Conservation (phyloP, 2,888 invertebrate genomes). For the Patella depressa region DNA sequence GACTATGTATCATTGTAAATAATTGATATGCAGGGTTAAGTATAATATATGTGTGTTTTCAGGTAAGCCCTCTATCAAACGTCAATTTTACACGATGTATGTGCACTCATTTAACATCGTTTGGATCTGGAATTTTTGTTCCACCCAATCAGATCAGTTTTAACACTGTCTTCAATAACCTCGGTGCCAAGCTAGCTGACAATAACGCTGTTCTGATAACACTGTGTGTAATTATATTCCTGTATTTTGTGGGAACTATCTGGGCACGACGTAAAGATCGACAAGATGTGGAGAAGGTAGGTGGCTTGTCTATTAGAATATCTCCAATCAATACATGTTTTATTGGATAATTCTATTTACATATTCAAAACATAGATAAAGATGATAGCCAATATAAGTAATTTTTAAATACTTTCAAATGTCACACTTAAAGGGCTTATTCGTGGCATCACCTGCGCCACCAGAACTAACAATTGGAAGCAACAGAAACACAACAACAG, state of each 20-base stretch:
- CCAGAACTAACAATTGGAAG: not conserved
- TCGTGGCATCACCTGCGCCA: not conserved
- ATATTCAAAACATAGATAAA: too few species aligned
- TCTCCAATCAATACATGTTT: too few species aligned
- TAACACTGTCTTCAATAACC: constrained; percentile 67
- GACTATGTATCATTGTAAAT: too few species aligned
- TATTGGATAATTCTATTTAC: too few species aligned
- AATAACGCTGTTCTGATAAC: constrained; percentile 69
- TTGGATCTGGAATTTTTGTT: constrained; percentile 62
- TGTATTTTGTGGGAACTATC: constrained; percentile 64
- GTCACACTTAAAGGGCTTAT: not conserved
- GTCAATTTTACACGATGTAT: constrained; percentile 43
- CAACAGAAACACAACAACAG: too few species aligned
- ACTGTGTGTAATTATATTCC: constrained; percentile 58
- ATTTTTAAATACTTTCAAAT: too few species aligned
- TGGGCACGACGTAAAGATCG: constrained; percentile 68
- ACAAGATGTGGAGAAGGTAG: constrained; percentile 60
- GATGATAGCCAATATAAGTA: not conserved
- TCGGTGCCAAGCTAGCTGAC: constrained; percentile 62
- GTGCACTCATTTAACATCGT: constrained; percentile 53
- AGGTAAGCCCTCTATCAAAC: constrained; percentile 48
- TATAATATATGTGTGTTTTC: not conserved
- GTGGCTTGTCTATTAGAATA: not conserved
- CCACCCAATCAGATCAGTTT: constrained; percentile 71
- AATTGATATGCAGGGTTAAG: too few species aligned